phyloP scores from a whole-genome alignment of 2,888 invertebrate species.

The Cephus pygmeus region DNA sequence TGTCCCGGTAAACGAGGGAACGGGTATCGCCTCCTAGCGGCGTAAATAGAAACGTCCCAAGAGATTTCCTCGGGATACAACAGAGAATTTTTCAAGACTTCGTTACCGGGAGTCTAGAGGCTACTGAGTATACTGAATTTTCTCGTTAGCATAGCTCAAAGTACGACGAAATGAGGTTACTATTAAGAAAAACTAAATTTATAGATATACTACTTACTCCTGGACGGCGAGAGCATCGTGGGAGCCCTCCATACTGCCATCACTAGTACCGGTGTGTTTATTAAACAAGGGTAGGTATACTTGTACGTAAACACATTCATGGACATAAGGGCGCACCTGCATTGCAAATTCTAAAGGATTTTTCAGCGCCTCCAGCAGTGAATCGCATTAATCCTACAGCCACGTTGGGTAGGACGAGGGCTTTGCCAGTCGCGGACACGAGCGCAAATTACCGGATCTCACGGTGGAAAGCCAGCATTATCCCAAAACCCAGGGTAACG shows the following conservation, averaged over 20 bases:
- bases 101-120: not conserved
- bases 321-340: not conserved
- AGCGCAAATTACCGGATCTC: not conserved
- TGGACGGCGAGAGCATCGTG: not conserved
- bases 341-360: not conserved
- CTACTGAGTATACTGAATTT: not conserved
- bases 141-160: not conserved
- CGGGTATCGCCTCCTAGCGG: not conserved
- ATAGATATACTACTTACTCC: not conserved
- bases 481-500: not conserved
- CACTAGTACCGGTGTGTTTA: not conserved
- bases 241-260: not conserved
- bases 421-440: not conserved
- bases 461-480: not conserved
- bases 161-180: not conserved
- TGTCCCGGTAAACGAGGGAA: not conserved
- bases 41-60: not conserved
- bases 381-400: not conserved
- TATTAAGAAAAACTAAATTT: not conserved
- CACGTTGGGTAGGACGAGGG: not conserved
- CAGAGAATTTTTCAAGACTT: not conserved
- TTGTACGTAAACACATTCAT: not conserved
- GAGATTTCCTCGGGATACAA: not conserved
- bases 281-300: not conserved
- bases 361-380: not conserved